These are phyloP conservation scores for Oreochromis spilurus DNA, from an alignment of 2,113 vertebrate genomes.

Conservation along the genomic window DNA sequence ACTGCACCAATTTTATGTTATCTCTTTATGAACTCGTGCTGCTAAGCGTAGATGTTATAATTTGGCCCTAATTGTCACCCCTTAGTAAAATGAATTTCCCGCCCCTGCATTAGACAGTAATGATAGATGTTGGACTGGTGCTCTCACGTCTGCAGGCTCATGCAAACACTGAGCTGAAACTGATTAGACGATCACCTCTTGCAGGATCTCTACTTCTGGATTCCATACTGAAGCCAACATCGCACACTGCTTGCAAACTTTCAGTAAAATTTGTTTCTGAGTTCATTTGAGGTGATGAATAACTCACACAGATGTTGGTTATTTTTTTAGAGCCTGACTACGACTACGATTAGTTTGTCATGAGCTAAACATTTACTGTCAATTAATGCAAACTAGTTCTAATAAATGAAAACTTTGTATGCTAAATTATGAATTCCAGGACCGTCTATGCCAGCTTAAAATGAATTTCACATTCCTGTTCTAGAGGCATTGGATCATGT, in stretches of 20 bases:
- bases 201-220: not conserved
- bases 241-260: not conserved
- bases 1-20: not conserved
- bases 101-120: not conserved
- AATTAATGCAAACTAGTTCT: not conserved
- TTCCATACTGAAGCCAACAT: not conserved
- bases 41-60: not conserved
- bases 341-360: not conserved
- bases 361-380: not conserved
- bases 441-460: not conserved
- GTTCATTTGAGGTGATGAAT: not conserved
- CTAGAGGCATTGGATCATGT: not conserved
- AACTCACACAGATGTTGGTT: not conserved
- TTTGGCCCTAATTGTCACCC: too few species aligned
- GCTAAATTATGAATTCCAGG: not conserved
- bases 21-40: not conserved
- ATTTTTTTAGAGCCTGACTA: not conserved
- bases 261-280: not conserved
- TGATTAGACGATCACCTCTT: not conserved
- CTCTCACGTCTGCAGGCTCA: accelerated
- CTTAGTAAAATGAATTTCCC: not conserved
- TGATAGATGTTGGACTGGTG: not conserved
- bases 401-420: not conserved
- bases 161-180: not conserved
- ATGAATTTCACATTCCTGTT: not conserved